Evolutionary conservation across 2,113 vertebrate genomes (phyloP).

Genomic region (Thinocorus orbignyianus): DNA sequence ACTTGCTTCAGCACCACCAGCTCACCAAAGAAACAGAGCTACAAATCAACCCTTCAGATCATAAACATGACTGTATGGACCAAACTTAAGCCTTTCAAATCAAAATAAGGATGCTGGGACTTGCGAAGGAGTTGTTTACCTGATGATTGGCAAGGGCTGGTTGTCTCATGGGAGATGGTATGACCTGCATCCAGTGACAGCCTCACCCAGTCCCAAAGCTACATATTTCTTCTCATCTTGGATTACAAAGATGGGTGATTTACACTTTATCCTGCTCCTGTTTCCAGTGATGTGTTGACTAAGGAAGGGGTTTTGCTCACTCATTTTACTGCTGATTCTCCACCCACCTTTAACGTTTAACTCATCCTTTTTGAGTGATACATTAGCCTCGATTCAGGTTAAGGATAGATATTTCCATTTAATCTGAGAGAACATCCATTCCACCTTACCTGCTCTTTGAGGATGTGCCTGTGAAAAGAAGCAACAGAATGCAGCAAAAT

Average conservation of each 20-base stretch:
- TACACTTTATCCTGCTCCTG: not conserved
- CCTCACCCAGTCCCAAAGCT: not conserved
- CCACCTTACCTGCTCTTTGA: not conserved
- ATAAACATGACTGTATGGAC: rapidly evolving
- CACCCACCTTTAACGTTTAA: not conserved
- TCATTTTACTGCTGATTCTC: not conserved
- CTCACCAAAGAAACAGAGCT: not conserved
- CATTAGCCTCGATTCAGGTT: not conserved
- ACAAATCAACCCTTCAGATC: not conserved
- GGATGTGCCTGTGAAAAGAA: not conserved
- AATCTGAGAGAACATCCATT: not conserved
- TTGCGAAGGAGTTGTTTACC: not conserved
- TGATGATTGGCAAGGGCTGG: not conserved
- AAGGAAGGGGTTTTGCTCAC: not conserved
- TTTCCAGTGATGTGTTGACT: not conserved
- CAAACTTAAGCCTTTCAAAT: not conserved
- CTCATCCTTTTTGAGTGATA: not conserved
- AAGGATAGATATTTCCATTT: not conserved
- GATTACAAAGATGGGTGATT: not conserved
- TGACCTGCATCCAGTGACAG: not conserved
- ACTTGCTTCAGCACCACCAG: not conserved
- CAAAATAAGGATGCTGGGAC: not conserved
- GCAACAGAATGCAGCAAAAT: not conserved
- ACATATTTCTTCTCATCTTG: not conserved
- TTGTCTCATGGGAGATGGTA: not conserved